Conservation (phyloP, 2,888 invertebrate genomes). For the Calliscelio sp. region DNA sequence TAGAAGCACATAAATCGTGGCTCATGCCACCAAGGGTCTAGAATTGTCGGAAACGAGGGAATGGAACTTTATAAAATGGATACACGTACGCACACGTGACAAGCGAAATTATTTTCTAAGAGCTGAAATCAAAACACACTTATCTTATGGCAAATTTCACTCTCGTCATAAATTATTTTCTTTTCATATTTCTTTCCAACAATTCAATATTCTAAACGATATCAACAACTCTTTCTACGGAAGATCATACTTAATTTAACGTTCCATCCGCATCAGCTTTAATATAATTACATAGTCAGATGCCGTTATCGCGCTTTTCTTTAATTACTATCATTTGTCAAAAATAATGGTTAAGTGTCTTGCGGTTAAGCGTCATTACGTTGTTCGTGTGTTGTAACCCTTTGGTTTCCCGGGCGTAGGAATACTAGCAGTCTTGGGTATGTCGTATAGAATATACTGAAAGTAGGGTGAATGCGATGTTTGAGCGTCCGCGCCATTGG, state of each 20-base stretch:
- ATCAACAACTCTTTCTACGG: neutral
- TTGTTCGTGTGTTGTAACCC: conserved; percentile 77
- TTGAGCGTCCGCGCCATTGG: conserved; percentile 80
- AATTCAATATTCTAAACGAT: neutral
- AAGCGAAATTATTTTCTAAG: conserved; percentile 48
- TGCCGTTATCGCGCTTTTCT: conserved; percentile 78
- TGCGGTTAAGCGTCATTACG: conserved; percentile 78
- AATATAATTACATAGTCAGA: conserved; percentile 71
- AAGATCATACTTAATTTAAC: conserved; percentile 49
- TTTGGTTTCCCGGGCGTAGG: conserved; percentile 81
- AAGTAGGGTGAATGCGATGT: conserved; percentile 58
- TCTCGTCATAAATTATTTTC: neutral
- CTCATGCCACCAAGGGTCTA: conserved; percentile 70
- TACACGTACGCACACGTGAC: conserved; percentile 39
- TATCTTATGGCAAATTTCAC: conserved; percentile 13
- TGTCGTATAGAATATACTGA: conserved; percentile 49
- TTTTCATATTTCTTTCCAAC: neutral
- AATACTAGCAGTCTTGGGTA: conserved; percentile 43
- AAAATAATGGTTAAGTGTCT: conserved; percentile 82
- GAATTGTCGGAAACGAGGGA: conserved; percentile 72
- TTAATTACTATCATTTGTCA: conserved; percentile 84
- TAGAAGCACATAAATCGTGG: conserved; percentile 81
- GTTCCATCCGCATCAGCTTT: conserved; percentile 30
- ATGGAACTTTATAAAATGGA: conserved; percentile 72
- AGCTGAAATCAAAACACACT: conserved; percentile 54